phyloP scores from a whole-genome alignment of 2,113 vertebrate species.

The Scophthalmus maximus region DNA sequence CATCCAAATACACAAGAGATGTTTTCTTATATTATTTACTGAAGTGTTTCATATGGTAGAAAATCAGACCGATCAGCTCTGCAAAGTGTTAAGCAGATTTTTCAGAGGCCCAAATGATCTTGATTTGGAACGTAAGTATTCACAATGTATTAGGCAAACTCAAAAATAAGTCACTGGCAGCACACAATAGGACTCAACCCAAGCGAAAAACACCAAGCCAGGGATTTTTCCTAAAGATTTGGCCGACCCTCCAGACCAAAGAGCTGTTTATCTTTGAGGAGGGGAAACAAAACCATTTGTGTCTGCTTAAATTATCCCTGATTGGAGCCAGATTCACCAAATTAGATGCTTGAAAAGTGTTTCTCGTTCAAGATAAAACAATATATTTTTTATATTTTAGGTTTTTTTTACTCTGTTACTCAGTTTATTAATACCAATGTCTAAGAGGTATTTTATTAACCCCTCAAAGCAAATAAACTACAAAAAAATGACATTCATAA shows the following conservation, averaged over 20 bases:
- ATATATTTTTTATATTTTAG: conserved; percentile 52
- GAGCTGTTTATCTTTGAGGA: conserved; percentile 69
- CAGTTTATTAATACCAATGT: conserved; percentile 34
- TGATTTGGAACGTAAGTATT: conserved; percentile 49
- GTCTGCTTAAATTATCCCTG: conserved; percentile 72
- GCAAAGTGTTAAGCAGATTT: conserved; percentile 14
- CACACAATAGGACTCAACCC: conserved; percentile 26
- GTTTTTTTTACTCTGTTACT: conserved; percentile 40
- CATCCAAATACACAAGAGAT: background rate
- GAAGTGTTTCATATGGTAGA: conserved; percentile 13
- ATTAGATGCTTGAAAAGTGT: conserved; percentile 66
- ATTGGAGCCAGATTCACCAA: conserved; percentile 71
- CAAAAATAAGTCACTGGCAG: conserved; percentile 50
- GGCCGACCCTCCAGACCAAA: conserved; percentile 57
- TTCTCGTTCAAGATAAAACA: conserved; percentile 59
- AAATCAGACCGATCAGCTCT: conserved; percentile 17
- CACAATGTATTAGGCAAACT: conserved; percentile 54
- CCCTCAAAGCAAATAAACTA: conserved; percentile 43
- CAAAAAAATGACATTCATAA: conserved; percentile 14
- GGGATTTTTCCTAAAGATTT: conserved; percentile 40
- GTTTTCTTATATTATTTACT: no score
- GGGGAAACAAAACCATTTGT: conserved; percentile 70
- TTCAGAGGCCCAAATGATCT: conserved; percentile 40
- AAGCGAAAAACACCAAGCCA: conserved; percentile 7
- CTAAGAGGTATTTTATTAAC: conserved; percentile 20